Base-by-base conservation (phyloP, 2,888 invertebrate genomes). In the Ligdia adustata region DNA sequence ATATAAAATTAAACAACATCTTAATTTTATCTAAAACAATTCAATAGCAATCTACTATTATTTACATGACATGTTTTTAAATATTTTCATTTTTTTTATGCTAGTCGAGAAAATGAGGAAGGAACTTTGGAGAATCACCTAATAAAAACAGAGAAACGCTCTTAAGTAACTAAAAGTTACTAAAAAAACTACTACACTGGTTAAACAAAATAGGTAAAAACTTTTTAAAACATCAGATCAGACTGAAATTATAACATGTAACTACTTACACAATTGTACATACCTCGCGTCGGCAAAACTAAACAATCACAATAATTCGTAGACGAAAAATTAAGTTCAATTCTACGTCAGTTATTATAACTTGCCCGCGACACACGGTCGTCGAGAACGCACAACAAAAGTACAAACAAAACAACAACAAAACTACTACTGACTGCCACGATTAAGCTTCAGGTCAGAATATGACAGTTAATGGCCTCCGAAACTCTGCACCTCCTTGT, bases 381-480 rank as follows among this genome's bases (percentile, higher is more conserved):
- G 53, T 52, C 53, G 60, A 66, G 55, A 62, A 62, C 46, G 57
- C 55, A 56, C 53, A 64, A 64, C 60, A 62, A 59, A 52, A 42
- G 11, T 49, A 41, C 51, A 39, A 66, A 62, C 53, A 47, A 64
- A 62, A 41, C 62, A 65, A 64, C 54, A 60, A 61, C 54, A 60
- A 68, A 22, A 62, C 60, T 62, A 60, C 52, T 64, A 66, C 57
- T n/a, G n/a, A n/a, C n/a, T n/a, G n/a, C n/a, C n/a, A n/a, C 39
- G 13, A 47, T 64, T 80, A 85, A 24, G 65, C 72, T 71, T 94
- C 94, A 91, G 94, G 94, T 95, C 95, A 95, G 91, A 95, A 95
- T 92, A 95, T 94, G 65, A 95, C 95, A 34, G 95, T 94, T 9
- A 95, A 81, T 1, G 95, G 95, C 73, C 95, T 91, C 64, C 95